Percentiles rank a stretch among this genome's conserved stretches.
phyloP scores from a whole-genome alignment of 1,140 invertebrate species.

The Grapholita molesta region DNA sequence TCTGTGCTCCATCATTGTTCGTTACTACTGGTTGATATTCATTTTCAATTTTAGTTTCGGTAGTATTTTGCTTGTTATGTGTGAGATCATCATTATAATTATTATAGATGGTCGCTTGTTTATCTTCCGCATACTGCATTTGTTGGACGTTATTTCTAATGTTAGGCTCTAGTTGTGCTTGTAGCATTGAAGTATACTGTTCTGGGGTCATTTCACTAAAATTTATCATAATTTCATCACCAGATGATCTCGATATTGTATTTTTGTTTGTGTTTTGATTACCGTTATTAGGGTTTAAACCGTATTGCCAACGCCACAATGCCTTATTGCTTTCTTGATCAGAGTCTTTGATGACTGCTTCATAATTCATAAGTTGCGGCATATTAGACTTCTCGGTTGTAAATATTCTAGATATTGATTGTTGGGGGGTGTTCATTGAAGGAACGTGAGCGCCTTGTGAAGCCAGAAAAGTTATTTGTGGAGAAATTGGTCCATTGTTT shows the following conservation, averaged over 20 bases:
- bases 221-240: slow-evolving; percentile 66
- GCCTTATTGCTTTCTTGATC: slow-evolving; percentile 59
- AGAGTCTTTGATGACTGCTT: slow-evolving; percentile 44
- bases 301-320: slow-evolving; percentile 70
- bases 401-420: slow-evolving; percentile 42
- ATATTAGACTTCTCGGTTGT: slow-evolving; percentile 48
- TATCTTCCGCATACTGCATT: neutral
- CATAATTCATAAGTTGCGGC: slow-evolving; percentile 67
- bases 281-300: slow-evolving; percentile 43
- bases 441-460: slow-evolving; percentile 68
- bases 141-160: neutral
- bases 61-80: neutral
- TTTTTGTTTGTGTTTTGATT: slow-evolving; percentile 55
- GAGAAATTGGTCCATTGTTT: slow-evolving; percentile 54
- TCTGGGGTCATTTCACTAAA: slow-evolving; percentile 66
- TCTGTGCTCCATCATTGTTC: neutral
- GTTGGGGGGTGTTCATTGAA: slow-evolving; percentile 38
- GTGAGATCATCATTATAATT: neutral
- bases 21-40: neutral
- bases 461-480: slow-evolving; percentile 70
- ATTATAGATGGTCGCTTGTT: neutral
- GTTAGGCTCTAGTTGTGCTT: slow-evolving; percentile 33
- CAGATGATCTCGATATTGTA: slow-evolving; percentile 65
- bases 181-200: slow-evolving; percentile 61
- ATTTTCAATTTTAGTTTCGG: neutral